Base-by-base conservation (phyloP, 1,140 invertebrate genomes). In the Pseudomyrmex concolor region DNA sequence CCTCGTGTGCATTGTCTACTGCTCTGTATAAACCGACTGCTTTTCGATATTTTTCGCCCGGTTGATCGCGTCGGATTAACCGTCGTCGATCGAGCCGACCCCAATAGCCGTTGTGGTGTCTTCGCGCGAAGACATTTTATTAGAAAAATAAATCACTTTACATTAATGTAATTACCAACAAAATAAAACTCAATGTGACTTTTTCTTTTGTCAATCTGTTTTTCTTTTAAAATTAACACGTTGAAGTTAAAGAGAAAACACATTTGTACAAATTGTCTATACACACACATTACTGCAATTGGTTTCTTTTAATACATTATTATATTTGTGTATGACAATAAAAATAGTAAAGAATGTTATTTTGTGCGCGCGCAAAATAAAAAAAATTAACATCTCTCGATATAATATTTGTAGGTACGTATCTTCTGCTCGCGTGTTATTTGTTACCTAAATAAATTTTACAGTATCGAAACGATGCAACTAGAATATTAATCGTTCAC, bases 1-100 rank as follows among this genome's bases (percentile, higher is more conserved):
- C 84, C 91, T 90, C 91, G 89, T 90, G 87, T 91, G 91, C 91
- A 91, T 91, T 92, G 90, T 92, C 91, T 91, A 83, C 85, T 90
- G 85, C 90, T 91, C 90, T 89, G 83, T 90, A 92, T 91, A 92
- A 92, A 92, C 91, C 91, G 89, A 85, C 89, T 90, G 91, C 87
- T 91, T 84, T 92, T 91, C 91, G 86, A 89, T 92, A 89, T 93
- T 93, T 93, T 94, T 92, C 86, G 77, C 84, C 76, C 70, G 70
- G 74, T 59, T 57, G 73, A 71, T 70, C 60, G 77, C 73, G 72
- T 54, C 55, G 74, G 70, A 43, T 89, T 55, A 70, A 48, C 72
- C 60, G 71, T 50, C 66, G 68, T 72, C 50, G 60, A 72, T 70
- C n/a, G 63, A 63, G 17, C 57, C 78, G 54, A 57, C 19, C 64